Percentiles rank a stretch among this genome's conserved stretches.
Conservation (phyloP, 2,888 invertebrate species). For the Acheta domesticus region DNA sequence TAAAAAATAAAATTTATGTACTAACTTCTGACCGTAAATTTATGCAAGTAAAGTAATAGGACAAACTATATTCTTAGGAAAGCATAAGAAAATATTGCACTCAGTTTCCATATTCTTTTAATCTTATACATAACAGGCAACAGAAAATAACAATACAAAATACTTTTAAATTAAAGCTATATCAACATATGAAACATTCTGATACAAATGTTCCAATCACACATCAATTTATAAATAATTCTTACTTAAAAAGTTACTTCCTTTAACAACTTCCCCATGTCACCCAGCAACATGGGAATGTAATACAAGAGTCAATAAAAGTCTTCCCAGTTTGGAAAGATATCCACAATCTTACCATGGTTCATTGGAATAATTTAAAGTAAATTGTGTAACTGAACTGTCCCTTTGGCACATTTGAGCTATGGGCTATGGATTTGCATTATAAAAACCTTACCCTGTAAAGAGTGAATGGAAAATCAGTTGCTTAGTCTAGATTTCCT, state of each 20-base stretch:
- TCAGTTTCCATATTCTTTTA: too few species aligned
- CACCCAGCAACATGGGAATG: background rate
- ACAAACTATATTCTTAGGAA: too few species aligned
- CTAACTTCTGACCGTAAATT: too few species aligned
- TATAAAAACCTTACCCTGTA: conserved; percentile 18
- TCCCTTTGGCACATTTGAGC: conserved; percentile 1
- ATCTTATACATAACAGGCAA: background rate
- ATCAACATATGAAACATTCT: background rate
- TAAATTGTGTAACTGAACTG: background rate
- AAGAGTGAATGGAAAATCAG: background rate
- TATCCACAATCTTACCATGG: background rate
- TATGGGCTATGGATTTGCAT: background rate
- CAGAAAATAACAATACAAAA: background rate
- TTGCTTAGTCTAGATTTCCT: background rate
- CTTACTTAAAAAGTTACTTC: background rate
- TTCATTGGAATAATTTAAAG: background rate
- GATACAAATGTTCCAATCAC: background rate
- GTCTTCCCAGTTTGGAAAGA: background rate
- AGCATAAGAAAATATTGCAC: too few species aligned
- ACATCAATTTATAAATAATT: conserved; percentile 1
- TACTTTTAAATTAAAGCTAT: conserved; percentile 10
- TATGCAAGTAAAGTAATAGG: too few species aligned
- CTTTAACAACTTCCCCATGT: background rate
- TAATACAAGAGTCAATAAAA: background rate
- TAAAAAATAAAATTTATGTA: too few species aligned